Evolutionary conservation across 2,888 invertebrate genomes (phyloP).

Genomic region (Ectemnius cavifrons): DNA sequence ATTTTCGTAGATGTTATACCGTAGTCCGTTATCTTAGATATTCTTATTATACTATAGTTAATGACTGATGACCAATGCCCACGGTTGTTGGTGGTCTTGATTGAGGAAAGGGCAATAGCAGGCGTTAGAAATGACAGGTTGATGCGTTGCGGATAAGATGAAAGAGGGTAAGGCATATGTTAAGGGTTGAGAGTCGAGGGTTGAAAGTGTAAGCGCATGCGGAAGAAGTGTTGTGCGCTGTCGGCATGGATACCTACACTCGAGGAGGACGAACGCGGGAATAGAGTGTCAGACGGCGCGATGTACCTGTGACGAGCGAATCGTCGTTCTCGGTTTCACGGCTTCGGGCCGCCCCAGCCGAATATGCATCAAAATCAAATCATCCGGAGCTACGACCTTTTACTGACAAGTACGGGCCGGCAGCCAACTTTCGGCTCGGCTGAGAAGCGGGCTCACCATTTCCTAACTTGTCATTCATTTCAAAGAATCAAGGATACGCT

Average conservation of each 20-base stretch:
- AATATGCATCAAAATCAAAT: slow-evolving; percentile 17
- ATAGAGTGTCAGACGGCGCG: slow-evolving; percentile 66
- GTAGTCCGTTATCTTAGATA: too few species aligned
- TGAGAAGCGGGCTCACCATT: background rate
- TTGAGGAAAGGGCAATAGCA: too few species aligned
- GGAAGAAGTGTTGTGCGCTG: slow-evolving; percentile 41
- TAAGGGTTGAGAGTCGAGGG: background rate
- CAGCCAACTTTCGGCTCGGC: background rate
- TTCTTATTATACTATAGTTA: too few species aligned
- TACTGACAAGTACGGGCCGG: too few species aligned
- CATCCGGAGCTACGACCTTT: background rate
- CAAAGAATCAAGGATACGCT: slow-evolving; percentile 1
- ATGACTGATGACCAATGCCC: too few species aligned
- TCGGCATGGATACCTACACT: slow-evolving; percentile 42
- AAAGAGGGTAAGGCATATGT: too few species aligned
- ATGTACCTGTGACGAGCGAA: slow-evolving; percentile 63
- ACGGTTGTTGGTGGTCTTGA: too few species aligned
- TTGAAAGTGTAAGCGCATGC: slow-evolving; percentile 30
- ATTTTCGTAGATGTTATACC: too few species aligned
- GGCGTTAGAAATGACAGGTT: too few species aligned
- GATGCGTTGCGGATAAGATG: too few species aligned
- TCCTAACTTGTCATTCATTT: background rate
- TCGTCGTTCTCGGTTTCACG: slow-evolving; percentile 58
- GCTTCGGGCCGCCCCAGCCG: slow-evolving; percentile 41
- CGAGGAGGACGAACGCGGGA: slow-evolving; percentile 62